phyloP scores from a whole-genome alignment of 2,888 invertebrate genomes.

The Heliconius cydno region DNA sequence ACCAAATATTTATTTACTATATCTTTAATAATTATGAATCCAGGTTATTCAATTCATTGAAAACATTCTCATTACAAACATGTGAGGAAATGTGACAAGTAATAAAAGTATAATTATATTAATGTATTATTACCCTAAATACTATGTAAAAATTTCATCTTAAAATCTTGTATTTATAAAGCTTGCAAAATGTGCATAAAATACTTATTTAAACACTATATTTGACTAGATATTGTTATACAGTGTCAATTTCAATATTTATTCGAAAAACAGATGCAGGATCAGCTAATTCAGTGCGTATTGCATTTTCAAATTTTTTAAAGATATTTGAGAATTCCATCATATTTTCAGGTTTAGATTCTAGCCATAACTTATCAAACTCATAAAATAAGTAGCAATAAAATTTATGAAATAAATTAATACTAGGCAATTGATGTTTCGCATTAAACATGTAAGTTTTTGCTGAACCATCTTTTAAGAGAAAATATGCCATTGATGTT shows the following conservation, averaged over 20 bases:
- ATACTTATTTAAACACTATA: conserved; percentile 26
- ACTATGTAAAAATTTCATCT: background rate
- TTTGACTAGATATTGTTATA: conserved; percentile 53
- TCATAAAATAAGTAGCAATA: conserved; percentile 97
- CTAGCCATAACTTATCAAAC: conserved; percentile 97
- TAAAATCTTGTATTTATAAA: conserved; percentile 17
- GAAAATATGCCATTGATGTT: conserved; percentile 93
- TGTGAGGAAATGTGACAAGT: background rate
- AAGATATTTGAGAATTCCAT: conserved; percentile 97
- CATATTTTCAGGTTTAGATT: conserved; percentile 94
- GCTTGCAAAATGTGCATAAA: conserved; percentile 20
- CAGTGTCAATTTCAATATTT: conserved; percentile 89
- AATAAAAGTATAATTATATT: conserved; percentile 1
- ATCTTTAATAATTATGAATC: too few species aligned
- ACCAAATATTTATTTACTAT: too few species aligned
- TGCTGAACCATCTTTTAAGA: conserved; percentile 91
- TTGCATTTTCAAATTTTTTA: conserved; percentile 91
- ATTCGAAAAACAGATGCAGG: conserved; percentile 89
- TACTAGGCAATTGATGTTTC: conserved; percentile 85
- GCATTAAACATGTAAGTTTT: conserved; percentile 96
- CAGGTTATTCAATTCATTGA: background rate
- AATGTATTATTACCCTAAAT: background rate
- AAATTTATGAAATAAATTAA: conserved; percentile 94
- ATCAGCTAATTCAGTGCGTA: conserved; percentile 87
- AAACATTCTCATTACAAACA: background rate